These are phyloP conservation scores for Melitaea cinxia DNA, from an alignment of 1,140 invertebrate genomes.

Conservation along the genomic window DNA sequence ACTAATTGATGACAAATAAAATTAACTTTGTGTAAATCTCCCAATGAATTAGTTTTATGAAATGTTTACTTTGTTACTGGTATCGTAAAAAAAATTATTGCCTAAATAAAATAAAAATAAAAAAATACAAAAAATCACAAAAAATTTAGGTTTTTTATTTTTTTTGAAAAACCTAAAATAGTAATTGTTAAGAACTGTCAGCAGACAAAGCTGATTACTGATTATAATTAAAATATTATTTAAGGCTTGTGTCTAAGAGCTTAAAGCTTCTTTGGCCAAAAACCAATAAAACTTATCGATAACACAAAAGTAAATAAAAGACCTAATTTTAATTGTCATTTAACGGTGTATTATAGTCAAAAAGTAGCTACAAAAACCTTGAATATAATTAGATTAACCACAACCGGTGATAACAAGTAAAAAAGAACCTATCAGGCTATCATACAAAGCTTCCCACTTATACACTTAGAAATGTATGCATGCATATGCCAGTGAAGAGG, in stretches of 20 bases:
- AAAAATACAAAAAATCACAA: no score
- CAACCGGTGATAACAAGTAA: neutral
- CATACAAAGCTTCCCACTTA: neutral
- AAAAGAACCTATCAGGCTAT: neutral
- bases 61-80: constrained; percentile 35
- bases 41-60: constrained; percentile 35
- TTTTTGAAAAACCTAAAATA: neutral
- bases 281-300: no score
- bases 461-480: constrained; percentile 22
- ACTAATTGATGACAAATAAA: constrained; percentile 13
- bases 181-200: no score
- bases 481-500: constrained; percentile 41
- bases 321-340: no score
- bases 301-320: no score
- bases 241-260: no score
- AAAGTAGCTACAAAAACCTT: no score
- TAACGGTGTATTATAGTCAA: no score
- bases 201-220: neutral
- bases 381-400: neutral
- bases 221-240: no score
- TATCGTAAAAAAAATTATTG: constrained; percentile 5
- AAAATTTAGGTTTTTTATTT: neutral
- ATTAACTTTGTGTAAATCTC: constrained; percentile 36
- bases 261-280: no score
- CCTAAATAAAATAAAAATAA: no score